phyloP scores from a whole-genome alignment of 2,113 vertebrate species.

The Chaetodon trifascialis region DNA sequence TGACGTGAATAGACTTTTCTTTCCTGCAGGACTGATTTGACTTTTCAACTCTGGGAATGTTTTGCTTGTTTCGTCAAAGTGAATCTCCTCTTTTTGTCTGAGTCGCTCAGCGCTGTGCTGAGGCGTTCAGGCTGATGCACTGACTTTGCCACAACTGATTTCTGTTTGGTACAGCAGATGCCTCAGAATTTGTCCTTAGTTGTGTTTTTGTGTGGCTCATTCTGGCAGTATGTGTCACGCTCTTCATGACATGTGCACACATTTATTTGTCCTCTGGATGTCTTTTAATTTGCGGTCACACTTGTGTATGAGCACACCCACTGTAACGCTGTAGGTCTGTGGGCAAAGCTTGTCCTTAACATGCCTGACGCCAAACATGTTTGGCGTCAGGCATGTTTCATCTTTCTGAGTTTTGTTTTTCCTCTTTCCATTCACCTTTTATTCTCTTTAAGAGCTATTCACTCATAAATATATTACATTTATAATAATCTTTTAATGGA shows the following conservation, averaged over 20 bases:
- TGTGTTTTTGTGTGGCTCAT: slow-evolving; percentile 4
- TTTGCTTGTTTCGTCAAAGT: slow-evolving; percentile 17
- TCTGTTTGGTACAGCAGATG: background rate
- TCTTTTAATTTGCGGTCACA: slow-evolving; percentile 1
- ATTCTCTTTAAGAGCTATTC: background rate
- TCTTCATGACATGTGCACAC: slow-evolving; percentile 13
- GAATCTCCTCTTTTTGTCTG: slow-evolving; percentile 4
- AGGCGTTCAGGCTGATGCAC: slow-evolving; percentile 27
- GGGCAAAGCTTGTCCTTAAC: slow-evolving; percentile 3
- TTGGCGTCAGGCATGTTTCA: background rate
- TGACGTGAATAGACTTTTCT: slow-evolving; percentile 30
- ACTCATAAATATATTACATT: background rate
- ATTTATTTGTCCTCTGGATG: slow-evolving; percentile 26
- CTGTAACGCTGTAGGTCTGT: slow-evolving; percentile 1
- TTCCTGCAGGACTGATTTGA: slow-evolving; percentile 20
- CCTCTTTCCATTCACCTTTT: background rate
- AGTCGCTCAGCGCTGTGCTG: slow-evolving; percentile 15
- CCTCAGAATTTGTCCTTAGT: slow-evolving; percentile 20
- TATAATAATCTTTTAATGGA: background rate
- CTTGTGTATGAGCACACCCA: background rate
- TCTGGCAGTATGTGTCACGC: slow-evolving; percentile 6
- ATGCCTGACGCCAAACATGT: background rate
- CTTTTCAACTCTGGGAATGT: slow-evolving; percentile 19
- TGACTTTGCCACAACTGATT: slow-evolving; percentile 49
- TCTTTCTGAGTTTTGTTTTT: background rate